Conservation (phyloP, 2,113 vertebrate genomes). For the Amphiprion ocellaris region DNA sequence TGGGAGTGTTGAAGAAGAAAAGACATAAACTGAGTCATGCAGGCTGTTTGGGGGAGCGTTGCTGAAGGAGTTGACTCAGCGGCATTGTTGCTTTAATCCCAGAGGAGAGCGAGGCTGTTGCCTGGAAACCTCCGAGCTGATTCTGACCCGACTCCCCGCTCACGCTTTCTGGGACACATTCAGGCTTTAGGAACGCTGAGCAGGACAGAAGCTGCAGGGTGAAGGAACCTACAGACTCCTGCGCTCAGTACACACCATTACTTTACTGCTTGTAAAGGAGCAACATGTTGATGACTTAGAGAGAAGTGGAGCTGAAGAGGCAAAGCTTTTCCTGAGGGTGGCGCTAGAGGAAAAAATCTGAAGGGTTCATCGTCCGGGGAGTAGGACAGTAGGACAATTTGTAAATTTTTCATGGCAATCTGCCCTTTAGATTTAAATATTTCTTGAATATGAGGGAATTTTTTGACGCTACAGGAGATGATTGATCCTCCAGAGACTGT, state of each 20-base stretch:
- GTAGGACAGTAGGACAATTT: neutral
- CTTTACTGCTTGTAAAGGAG: neutral
- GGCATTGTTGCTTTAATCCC: conserved; percentile 63
- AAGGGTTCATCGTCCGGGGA: conserved; percentile 3
- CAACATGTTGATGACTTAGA: neutral
- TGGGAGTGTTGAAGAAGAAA: conserved; percentile 55
- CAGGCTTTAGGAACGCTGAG: conserved; percentile 14
- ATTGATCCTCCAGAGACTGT: too few relatives aligned
- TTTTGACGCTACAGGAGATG: too few relatives aligned
- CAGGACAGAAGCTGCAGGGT: conserved; percentile 13
- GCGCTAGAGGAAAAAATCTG: neutral
- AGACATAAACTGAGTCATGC: conserved; percentile 63
- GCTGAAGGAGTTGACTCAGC: conserved; percentile 69
- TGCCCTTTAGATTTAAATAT: too few relatives aligned
- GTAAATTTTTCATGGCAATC: too few relatives aligned
- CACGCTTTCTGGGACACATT: conserved; percentile 29
- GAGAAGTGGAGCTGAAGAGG: neutral
- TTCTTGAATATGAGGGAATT: too few relatives aligned
- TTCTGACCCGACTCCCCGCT: conserved; percentile 35
- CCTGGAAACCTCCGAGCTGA: conserved; percentile 66
- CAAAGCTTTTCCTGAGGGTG: neutral
- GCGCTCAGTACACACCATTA: neutral
- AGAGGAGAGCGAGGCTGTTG: conserved; percentile 65
- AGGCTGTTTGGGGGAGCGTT: conserved; percentile 38
- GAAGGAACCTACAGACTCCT: conserved; percentile 3